Base-by-base conservation (phyloP, 2,888 invertebrate species). In the Chloromyia formosa region DNA sequence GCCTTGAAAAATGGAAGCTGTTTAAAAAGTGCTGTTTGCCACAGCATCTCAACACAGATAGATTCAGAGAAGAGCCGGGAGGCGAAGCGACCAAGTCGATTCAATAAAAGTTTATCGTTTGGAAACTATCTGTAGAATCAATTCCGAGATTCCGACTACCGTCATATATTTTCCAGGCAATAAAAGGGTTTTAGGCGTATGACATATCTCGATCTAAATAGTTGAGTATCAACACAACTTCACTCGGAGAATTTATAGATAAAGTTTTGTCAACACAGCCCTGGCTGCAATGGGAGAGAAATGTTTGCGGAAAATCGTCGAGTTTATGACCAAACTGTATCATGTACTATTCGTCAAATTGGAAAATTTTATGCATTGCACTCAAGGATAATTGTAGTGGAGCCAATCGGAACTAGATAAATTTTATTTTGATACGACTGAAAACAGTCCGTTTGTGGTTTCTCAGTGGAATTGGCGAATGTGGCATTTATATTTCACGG, bases 61-160 rank as follows among this genome's bases (percentile, higher is more conserved):
- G 27, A 7, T 35, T 4, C 27, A 7, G 27, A 45, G 16, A 27
- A 20, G 45, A 20, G 60, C 22, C 22, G 7, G 16, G 40, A 62
- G 1, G 62, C 35, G 49, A 49, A 60, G 62, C 49, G 45, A 42
- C 42, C 16, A 62, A 72, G 27, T 35, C 27, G 66, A 66, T 45
- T 68, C 68, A 73, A 75, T 75, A 75, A 75, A 75, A 75, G 58
- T 75, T 75, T 75, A 75, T 75, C 73, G 75, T 61, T 74, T 45
- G 75, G 75, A 75, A 75, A 75, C 75, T 75, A 75, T 75, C 74
- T 74, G 74, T 42, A 54, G 69, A 75, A 75, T 75, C 75, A 74
- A 73, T 74, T 75, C 74, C 18, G 69, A 75, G 68, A 73, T 74
- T 75, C 74, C 68, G 69, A 74, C 75, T 74, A 69, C 73, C 73